A percentile compares a stretch with the other conserved stretches of the same genome.
These are phyloP conservation scores for Lucinisca nassula DNA, from an alignment of 2,888 invertebrate species.

Conservation along the genomic window DNA sequence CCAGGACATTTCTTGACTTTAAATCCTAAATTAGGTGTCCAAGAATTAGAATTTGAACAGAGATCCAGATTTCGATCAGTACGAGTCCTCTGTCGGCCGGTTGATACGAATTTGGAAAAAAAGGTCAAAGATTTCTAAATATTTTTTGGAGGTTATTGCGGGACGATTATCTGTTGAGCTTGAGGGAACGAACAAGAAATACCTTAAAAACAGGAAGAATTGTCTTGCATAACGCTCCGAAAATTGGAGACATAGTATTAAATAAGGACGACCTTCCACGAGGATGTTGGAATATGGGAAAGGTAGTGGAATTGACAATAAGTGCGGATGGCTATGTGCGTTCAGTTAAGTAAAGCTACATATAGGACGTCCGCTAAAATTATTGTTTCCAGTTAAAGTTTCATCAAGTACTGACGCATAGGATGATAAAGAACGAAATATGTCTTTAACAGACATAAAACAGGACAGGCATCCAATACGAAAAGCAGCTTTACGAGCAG, in stretches of 20 bases:
- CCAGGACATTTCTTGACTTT: conserved; percentile 12
- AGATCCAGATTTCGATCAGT: conserved; percentile 16
- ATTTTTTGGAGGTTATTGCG: background rate
- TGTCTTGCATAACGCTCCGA: background rate
- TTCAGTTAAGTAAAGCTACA: background rate
- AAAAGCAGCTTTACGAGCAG: background rate
- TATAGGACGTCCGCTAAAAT: background rate
- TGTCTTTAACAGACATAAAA: background rate
- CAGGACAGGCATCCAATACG: background rate
- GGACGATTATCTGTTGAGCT: background rate
- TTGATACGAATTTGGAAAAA: conserved; percentile 1
- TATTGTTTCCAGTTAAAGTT: background rate
- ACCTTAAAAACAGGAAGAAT: background rate
- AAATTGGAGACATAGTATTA: background rate
- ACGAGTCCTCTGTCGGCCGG: background rate
- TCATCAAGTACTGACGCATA: background rate
- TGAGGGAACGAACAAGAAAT: background rate
- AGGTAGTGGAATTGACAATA: background rate
- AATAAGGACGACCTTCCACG: background rate
- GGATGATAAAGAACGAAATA: background rate
- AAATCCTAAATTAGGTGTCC: conserved; percentile 1
- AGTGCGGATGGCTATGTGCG: background rate
- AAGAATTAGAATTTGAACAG: background rate
- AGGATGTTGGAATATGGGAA: background rate
- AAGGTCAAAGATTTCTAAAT: conserved; percentile 12